Evolutionary conservation across 2,797 vertebrate genomes (phyloP).

Genomic region (Myotis vivesi): DNA sequence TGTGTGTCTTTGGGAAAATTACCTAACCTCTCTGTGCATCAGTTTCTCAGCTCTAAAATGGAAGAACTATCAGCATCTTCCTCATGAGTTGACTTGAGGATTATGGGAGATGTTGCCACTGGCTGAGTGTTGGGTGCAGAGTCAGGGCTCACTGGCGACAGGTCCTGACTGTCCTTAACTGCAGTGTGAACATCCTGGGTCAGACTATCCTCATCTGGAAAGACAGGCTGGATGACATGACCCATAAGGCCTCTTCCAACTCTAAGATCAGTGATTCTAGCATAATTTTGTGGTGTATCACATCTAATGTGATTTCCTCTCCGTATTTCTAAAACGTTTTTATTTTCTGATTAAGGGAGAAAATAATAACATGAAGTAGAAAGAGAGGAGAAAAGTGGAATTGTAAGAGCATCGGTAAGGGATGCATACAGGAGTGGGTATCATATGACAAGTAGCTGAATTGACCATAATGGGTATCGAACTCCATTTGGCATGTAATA

Average conservation of each 20-base stretch:
- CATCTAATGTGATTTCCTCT: neutral
- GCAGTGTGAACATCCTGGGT: neutral
- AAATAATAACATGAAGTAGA: conserved; percentile 46
- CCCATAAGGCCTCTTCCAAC: neutral
- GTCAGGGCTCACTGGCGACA: neutral
- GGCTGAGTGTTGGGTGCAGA: neutral
- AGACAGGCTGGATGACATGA: neutral
- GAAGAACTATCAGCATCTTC: neutral
- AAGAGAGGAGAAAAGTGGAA: conserved; percentile 12
- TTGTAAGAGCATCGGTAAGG: neutral
- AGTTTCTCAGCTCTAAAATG: neutral
- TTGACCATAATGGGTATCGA: conserved; percentile 36
- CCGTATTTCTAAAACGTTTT: conserved; percentile 44
- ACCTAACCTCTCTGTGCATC: neutral
- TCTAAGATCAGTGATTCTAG: neutral
- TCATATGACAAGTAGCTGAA: conserved; percentile 56
- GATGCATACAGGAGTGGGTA: neutral
- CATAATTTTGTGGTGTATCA: neutral
- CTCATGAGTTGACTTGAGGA: neutral
- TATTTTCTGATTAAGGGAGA: conserved; percentile 34
- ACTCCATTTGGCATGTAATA: conserved; percentile 52
- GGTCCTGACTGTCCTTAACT: neutral
- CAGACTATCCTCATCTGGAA: neutral
- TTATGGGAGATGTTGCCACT: neutral
- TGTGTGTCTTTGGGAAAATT: neutral